Evolutionary conservation across 2,888 invertebrate species (phyloP).

Genomic region (Tolmerus cingulatus): DNA sequence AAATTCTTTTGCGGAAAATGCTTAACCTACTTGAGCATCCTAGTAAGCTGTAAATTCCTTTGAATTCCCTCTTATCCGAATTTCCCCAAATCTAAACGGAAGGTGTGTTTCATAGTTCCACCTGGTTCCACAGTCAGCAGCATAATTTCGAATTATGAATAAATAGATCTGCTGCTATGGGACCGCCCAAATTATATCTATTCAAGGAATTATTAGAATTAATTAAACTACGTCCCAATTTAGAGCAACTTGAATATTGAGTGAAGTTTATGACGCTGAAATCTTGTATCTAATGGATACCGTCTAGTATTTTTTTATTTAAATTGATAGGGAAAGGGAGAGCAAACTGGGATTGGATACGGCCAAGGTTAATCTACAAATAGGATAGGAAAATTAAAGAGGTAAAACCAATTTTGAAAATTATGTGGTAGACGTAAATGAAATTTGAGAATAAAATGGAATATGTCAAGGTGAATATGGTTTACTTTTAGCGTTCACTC

Average conservation of each 20-base stretch:
- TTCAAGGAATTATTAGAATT: neutral
- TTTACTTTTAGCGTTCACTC: neutral
- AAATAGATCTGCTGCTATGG: neutral
- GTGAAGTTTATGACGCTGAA: neutral
- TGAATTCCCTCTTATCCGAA: neutral
- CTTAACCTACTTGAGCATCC: neutral
- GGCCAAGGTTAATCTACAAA: neutral
- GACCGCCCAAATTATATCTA: neutral
- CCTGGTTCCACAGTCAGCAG: neutral
- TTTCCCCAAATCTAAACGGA: neutral
- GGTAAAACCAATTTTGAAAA: neutral
- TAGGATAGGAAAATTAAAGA: neutral
- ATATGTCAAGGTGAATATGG: neutral
- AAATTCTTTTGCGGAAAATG: neutral
- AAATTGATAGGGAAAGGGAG: neutral
- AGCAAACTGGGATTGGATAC: neutral
- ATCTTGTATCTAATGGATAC: neutral
- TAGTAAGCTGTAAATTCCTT: neutral
- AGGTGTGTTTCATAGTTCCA: neutral
- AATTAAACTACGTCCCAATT: neutral
- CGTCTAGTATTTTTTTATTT: neutral
- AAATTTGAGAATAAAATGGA: neutral
- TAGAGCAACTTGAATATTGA: neutral
- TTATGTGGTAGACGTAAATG: neutral
- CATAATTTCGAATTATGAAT: neutral